Evolutionary conservation across 2,888 invertebrate species (phyloP).

Genomic region (Teleiodes luculella): DNA sequence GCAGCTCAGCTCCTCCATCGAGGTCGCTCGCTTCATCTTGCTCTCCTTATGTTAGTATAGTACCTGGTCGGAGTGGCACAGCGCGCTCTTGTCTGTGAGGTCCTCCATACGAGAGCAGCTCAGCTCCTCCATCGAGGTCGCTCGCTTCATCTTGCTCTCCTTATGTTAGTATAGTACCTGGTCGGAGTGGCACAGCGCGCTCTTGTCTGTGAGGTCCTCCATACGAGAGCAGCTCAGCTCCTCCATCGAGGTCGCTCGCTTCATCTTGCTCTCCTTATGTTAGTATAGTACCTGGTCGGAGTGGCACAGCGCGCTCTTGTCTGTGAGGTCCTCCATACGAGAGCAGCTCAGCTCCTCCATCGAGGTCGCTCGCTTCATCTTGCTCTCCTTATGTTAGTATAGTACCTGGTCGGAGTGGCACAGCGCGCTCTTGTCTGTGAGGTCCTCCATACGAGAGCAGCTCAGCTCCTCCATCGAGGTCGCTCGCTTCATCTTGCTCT

Average conservation of each 20-base stretch:
- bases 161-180: slow-evolving; percentile 47
- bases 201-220: slow-evolving; percentile 81
- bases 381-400: slow-evolving; percentile 59
- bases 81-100: slow-evolving; percentile 70
- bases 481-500: slow-evolving; percentile 80
- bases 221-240: slow-evolving; percentile 88
- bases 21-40: slow-evolving; percentile 84
- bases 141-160: slow-evolving; percentile 79
- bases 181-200: slow-evolving; percentile 19
- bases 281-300: slow-evolving; percentile 34
- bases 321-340: slow-evolving; percentile 84
- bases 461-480: slow-evolving; percentile 90
- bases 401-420: slow-evolving; percentile 20
- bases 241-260: slow-evolving; percentile 88
- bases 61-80: slow-evolving; percentile 20
- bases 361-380: slow-evolving; percentile 85
- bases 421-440: slow-evolving; percentile 67
- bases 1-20: slow-evolving; percentile 88
- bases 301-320: slow-evolving; percentile 35
- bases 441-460: slow-evolving; percentile 85
- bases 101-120: slow-evolving; percentile 87
- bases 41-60: slow-evolving; percentile 56
- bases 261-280: slow-evolving; percentile 65
- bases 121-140: slow-evolving; percentile 89
- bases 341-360: slow-evolving; percentile 89